Percentiles rank a stretch among this genome's conserved stretches.
phyloP scores from a whole-genome alignment of 1,140 invertebrate species.

The Drosophila obscura region DNA sequence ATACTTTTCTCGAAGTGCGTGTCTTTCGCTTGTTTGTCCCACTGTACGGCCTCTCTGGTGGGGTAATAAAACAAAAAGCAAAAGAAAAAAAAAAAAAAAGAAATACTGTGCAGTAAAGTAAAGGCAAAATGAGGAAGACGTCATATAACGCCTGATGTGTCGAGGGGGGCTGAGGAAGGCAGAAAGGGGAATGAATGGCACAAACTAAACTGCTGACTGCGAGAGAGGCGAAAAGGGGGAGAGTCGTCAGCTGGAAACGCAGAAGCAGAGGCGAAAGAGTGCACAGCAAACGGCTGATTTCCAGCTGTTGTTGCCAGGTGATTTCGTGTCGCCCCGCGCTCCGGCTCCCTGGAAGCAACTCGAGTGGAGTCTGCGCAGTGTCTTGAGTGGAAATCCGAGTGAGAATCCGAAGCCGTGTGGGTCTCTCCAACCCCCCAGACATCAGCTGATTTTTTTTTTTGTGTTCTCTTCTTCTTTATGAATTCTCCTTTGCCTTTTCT shows the following conservation, averaged over 20 bases:
- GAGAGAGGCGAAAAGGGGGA: slow-evolving; percentile 8
- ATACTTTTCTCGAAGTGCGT: slow-evolving; percentile 1
- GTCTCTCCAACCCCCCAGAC: slow-evolving; percentile 37
- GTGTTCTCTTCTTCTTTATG: slow-evolving; percentile 22
- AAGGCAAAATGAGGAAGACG: slow-evolving; percentile 40
- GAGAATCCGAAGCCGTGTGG: slow-evolving; percentile 36
- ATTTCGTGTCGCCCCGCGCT: slow-evolving; percentile 49
- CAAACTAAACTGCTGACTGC: slow-evolving; percentile 29
- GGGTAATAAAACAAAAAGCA: slow-evolving; percentile 78
- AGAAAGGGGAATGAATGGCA: slow-evolving; percentile 1
- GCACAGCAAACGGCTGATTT: slow-evolving; percentile 75
- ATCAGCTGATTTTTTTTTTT: slow-evolving; percentile 68
- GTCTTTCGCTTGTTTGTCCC: slow-evolving; percentile 9
- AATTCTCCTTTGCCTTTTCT: slow-evolving; percentile 39
- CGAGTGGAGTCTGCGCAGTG: slow-evolving; percentile 64
- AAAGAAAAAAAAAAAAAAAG: slow-evolving; percentile 70
- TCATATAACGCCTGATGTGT: slow-evolving; percentile 34
- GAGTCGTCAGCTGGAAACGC: slow-evolving; percentile 59
- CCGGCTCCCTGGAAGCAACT: slow-evolving; percentile 45
- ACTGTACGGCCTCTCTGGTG: slow-evolving; percentile 37
- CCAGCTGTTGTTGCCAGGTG: slow-evolving; percentile 84
- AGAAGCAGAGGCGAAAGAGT: slow-evolving; percentile 3
- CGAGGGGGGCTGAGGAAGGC: background rate
- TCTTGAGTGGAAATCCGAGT: slow-evolving; percentile 44
- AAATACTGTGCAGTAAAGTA: slow-evolving; percentile 37